Percentiles rank a stretch among this genome's conserved stretches.
These are phyloP conservation scores for Limnephilus marmoratus DNA, from an alignment of 2,888 invertebrate genomes.

Conservation along the genomic window DNA sequence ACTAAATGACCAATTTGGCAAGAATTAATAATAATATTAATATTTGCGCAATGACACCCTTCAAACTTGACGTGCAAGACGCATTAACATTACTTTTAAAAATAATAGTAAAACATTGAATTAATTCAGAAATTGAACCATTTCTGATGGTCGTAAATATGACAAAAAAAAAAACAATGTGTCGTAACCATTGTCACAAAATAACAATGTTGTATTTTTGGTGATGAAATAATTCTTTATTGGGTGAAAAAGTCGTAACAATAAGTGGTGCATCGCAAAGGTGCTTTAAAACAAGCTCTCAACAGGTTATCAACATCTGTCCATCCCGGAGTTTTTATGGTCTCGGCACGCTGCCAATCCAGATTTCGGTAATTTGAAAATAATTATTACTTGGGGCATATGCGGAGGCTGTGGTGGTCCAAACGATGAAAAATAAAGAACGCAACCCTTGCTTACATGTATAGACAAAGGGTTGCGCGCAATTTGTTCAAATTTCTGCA, in stretches of 20 bases:
- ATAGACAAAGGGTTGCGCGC: neutral
- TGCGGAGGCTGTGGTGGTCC: neutral
- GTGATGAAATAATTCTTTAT: neutral
- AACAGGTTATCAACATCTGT: constrained; percentile 45
- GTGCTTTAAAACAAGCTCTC: neutral
- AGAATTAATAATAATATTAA: neutral
- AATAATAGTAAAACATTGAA: neutral
- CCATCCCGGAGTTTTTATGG: neutral
- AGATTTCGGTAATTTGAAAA: constrained; percentile 43
- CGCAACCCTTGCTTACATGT: neutral
- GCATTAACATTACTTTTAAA: neutral
- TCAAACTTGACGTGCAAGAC: neutral
- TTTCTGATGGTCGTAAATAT: neutral
- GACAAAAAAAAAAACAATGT: neutral
- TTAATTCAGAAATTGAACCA: neutral
- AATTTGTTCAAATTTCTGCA: neutral
- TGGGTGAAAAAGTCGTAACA: constrained; percentile 23
- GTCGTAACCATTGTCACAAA: neutral
- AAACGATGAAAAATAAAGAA: neutral
- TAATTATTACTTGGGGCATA: constrained; percentile 23
- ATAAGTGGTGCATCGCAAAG: neutral
- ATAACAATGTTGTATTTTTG: constrained; percentile 3
- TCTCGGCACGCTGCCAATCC: constrained; percentile 34
- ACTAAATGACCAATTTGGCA: neutral
- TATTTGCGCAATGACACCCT: neutral